Conservation (phyloP, 2,113 vertebrate species). For the Archocentrus centrarchus region DNA sequence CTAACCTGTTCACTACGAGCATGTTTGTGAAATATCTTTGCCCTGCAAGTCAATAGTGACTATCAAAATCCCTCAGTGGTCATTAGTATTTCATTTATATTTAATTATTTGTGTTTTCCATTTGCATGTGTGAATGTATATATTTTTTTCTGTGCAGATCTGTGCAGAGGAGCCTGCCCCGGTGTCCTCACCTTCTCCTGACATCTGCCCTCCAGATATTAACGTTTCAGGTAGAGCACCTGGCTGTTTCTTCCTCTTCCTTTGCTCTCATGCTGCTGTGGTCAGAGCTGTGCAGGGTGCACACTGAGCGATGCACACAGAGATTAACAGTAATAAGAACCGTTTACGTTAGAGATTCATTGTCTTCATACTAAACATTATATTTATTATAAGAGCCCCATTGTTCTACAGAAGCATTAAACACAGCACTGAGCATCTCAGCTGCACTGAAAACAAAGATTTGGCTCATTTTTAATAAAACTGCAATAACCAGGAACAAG, state of each 20-base stretch:
- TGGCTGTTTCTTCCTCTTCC: not conserved
- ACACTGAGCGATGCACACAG: not conserved
- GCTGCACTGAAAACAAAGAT: not conserved
- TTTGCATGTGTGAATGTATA: not conserved
- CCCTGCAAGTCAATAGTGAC: too few relatives aligned
- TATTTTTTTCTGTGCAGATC: conserved; percentile 69
- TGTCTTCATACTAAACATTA: not conserved
- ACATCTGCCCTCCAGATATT: conserved; percentile 86
- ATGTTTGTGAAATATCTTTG: too few relatives aligned
- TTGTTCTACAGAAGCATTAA: not conserved
- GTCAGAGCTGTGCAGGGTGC: not conserved
- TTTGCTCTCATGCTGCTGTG: not conserved
- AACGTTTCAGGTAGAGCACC: conserved; percentile 63
- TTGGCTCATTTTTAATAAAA: too few relatives aligned
- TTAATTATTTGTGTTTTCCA: not conserved
- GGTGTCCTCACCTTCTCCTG: conserved; percentile 84
- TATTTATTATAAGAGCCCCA: not conserved
- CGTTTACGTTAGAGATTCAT: not conserved
- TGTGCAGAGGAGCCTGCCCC: conserved; percentile 79
- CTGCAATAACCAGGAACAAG: too few relatives aligned
- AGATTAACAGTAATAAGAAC: not conserved
- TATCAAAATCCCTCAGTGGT: not conserved
- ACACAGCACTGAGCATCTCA: not conserved
- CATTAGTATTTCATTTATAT: not conserved
- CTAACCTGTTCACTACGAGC: too few relatives aligned